phyloP scores from a whole-genome alignment of 2,888 invertebrate genomes.

The Acleris holmiana region DNA sequence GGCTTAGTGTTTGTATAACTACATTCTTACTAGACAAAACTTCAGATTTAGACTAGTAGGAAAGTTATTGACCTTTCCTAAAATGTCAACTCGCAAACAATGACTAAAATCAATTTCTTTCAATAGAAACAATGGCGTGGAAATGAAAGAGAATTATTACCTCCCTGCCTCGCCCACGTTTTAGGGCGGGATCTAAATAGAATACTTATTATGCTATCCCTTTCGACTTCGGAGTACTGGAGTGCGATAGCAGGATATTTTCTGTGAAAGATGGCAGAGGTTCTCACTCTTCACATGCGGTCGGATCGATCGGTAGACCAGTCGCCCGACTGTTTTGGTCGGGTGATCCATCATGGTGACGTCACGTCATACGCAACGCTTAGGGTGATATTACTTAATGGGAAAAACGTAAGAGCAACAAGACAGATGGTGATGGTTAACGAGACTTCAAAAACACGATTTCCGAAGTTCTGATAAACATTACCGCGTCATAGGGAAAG shows the following conservation, averaged over 20 bases:
- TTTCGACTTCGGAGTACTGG: conserved; percentile 12
- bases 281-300: conserved; percentile 6
- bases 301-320: conserved; percentile 43
- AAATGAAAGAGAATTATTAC: conserved; percentile 20
- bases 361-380: conserved; percentile 25
- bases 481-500: too few species aligned
- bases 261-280: conserved; percentile 16
- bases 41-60: background rate
- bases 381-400: conserved; percentile 27
- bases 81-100: conserved; percentile 24
- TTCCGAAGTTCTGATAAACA: too few species aligned
- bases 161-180: conserved; percentile 48
- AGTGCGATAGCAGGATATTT: conserved; percentile 21
- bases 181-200: conserved; percentile 42
- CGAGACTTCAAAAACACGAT: background rate
- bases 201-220: conserved; percentile 26
- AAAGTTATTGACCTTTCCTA: conserved; percentile 18
- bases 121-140: conserved; percentile 16
- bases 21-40: background rate
- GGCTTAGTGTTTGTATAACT: too few species aligned
- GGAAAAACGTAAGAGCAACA: conserved; percentile 13
- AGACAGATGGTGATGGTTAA: conserved; percentile 16
- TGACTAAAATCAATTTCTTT: conserved; percentile 39
- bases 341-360: conserved; percentile 32
- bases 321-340: conserved; percentile 37